Percentiles rank a stretch among this genome's conserved stretches.
These are phyloP conservation scores for Drosophila siamana DNA, from an alignment of 2,888 invertebrate species.

Conservation along the genomic window DNA sequence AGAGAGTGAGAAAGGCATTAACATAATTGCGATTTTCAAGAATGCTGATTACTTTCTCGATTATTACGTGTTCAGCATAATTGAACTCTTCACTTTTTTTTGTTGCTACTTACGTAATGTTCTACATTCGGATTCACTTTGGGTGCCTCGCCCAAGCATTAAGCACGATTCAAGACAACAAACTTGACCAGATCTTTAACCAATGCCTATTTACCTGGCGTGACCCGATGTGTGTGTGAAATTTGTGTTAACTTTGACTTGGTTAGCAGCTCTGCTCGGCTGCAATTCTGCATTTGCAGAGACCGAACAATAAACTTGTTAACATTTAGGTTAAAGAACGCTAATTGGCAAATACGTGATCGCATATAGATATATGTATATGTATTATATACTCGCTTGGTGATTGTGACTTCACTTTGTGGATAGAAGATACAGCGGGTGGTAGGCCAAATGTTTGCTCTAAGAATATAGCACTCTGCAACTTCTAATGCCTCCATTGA, in stretches of 20 bases:
- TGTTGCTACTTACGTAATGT: constrained; percentile 44
- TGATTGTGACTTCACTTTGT: background rate
- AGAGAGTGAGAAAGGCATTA: constrained; percentile 20
- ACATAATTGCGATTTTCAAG: constrained; percentile 3
- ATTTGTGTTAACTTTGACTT: constrained; percentile 55
- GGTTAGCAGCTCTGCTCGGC: constrained; percentile 59
- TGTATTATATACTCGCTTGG: background rate
- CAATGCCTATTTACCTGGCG: constrained; percentile 18
- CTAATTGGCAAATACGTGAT: constrained; percentile 64
- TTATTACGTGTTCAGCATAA: constrained; percentile 41
- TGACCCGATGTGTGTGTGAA: constrained; percentile 35
- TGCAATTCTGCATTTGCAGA: constrained; percentile 55
- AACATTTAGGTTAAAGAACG: constrained; percentile 53
- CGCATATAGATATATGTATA: constrained; percentile 3
- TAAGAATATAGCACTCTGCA: constrained; percentile 19
- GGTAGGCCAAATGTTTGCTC: constrained; percentile 33
- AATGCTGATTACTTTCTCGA: constrained; percentile 49
- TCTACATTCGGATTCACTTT: constrained; percentile 12
- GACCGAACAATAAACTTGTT: constrained; percentile 42
- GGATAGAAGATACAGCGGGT: constrained; percentile 3
- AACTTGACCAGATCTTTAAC: constrained; percentile 15
- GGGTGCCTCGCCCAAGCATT: constrained; percentile 44
- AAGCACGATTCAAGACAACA: constrained; percentile 18
- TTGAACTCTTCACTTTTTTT: constrained; percentile 19
- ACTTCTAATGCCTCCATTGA: background rate